Percentiles rank a stretch among this genome's conserved stretches.
Evolutionary conservation across 1,140 invertebrate species (phyloP).

Genomic region (Drosophila carrolli): DNA sequence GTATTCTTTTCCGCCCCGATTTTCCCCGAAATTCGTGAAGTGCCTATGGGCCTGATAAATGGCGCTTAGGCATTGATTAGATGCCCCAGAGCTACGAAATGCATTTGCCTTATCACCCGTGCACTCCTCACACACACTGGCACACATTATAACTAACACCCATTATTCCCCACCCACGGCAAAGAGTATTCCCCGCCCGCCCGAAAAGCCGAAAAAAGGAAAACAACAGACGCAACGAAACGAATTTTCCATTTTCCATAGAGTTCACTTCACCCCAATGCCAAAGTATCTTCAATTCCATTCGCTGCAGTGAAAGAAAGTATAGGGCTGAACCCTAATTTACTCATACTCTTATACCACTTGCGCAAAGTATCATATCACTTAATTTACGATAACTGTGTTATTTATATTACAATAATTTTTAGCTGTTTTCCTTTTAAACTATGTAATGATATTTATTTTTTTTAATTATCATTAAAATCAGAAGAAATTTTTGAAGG

Average conservation of each 20-base stretch:
- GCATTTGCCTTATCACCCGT: conserved; percentile 56
- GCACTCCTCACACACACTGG: conserved; percentile 32
- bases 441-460: no score
- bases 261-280: conserved; percentile 40
- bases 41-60: conserved; percentile 52
- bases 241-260: conserved; percentile 62
- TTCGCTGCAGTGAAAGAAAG: conserved; percentile 34
- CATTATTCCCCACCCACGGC: conserved; percentile 22
- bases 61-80: conserved; percentile 62
- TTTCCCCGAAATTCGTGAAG: conserved; percentile 16
- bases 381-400: no score
- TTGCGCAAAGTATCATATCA: no score
- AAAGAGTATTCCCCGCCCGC: conserved; percentile 3
- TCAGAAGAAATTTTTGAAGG: no score
- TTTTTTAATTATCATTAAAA: no score
- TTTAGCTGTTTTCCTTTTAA: no score
- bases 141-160: conserved; percentile 55
- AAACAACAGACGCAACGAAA: conserved; percentile 52
- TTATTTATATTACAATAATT: no score
- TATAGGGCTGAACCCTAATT: no score
- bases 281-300: conserved; percentile 50
- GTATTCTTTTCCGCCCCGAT: conserved; percentile 3
- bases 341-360: no score
- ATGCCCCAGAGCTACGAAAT: conserved; percentile 44
- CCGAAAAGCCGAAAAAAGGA: conserved; percentile 30